Conservation (phyloP, 2,888 invertebrate species). For the Drosophila pseudotakahashii region DNA sequence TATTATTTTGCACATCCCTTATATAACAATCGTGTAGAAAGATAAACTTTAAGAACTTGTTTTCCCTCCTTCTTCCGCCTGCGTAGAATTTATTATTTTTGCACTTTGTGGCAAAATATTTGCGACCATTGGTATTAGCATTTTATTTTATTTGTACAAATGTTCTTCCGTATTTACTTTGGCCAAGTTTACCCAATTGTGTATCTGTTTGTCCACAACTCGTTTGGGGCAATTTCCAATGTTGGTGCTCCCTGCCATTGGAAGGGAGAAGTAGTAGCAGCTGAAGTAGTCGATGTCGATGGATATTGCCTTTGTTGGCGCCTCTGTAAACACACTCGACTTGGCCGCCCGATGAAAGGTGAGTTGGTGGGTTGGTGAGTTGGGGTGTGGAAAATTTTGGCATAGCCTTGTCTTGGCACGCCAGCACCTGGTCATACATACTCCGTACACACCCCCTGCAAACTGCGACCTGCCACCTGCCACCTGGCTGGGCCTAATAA, state of each 20-base stretch:
- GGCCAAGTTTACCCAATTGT: constrained; percentile 43
- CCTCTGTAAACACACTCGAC: constrained; percentile 38
- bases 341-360: constrained; percentile 1
- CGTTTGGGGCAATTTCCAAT: constrained; percentile 27
- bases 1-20: too few relatives aligned
- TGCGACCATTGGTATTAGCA: constrained; percentile 53
- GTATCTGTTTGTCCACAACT: constrained; percentile 43
- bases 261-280: neutral
- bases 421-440: constrained; percentile 34
- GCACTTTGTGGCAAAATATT: constrained; percentile 62
- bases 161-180: constrained; percentile 33
- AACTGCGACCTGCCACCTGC: neutral
- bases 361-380: neutral
- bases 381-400: constrained; percentile 5
- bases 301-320: constrained; percentile 22
- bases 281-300: neutral
- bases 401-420: constrained; percentile 40
- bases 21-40: neutral
- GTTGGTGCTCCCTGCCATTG: too few relatives aligned
- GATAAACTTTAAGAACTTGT: constrained; percentile 12
- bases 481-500: constrained; percentile 45
- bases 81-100: constrained; percentile 62
- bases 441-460: neutral
- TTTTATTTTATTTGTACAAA: constrained; percentile 56
- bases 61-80: constrained; percentile 41